These are phyloP conservation scores for Setipinna tenuifilis DNA, from an alignment of 2,797 vertebrate genomes.

Conservation along the genomic window DNA sequence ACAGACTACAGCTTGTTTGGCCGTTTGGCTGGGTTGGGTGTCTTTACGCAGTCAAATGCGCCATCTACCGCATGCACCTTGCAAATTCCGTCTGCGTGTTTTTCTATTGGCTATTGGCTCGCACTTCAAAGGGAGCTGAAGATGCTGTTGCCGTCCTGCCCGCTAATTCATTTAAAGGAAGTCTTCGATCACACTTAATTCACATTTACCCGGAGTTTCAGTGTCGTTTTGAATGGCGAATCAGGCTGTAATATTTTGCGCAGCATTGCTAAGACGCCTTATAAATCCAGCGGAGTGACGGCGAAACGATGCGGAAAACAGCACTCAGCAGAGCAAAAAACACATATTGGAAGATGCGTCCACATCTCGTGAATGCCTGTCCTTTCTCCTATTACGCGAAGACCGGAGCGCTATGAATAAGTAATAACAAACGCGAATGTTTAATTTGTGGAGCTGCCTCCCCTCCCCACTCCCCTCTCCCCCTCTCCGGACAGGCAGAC, in stretches of 20 bases:
- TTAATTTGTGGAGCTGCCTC: conserved; percentile 54
- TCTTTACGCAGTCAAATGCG: conserved; percentile 55
- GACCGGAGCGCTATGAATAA: conserved; percentile 60
- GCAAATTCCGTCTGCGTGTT: conserved; percentile 47
- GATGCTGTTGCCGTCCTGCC: background rate
- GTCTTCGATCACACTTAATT: background rate
- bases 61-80: conserved; percentile 66
- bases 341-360: conserved; percentile 47
- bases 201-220: background rate
- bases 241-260: background rate
- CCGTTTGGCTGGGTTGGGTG: conserved; percentile 44
- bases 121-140: background rate
- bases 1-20: conserved; percentile 47
- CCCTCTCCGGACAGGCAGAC: background rate
- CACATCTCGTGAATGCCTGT: conserved; percentile 50
- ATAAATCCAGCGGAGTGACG: background rate
- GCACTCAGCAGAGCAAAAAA: background rate
- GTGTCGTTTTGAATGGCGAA: background rate
- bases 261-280: background rate
- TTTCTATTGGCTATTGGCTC: background rate
- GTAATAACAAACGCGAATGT: conserved; percentile 56
- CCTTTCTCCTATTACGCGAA: conserved; percentile 59
- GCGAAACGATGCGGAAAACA: conserved; percentile 18
- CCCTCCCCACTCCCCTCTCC: background rate
- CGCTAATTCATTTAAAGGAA: background rate